A percentile compares a stretch with the other conserved stretches of the same genome.
These are phyloP conservation scores for Andrena cerasifolii DNA, from an alignment of 1,140 invertebrate genomes.

Conservation along the genomic window DNA sequence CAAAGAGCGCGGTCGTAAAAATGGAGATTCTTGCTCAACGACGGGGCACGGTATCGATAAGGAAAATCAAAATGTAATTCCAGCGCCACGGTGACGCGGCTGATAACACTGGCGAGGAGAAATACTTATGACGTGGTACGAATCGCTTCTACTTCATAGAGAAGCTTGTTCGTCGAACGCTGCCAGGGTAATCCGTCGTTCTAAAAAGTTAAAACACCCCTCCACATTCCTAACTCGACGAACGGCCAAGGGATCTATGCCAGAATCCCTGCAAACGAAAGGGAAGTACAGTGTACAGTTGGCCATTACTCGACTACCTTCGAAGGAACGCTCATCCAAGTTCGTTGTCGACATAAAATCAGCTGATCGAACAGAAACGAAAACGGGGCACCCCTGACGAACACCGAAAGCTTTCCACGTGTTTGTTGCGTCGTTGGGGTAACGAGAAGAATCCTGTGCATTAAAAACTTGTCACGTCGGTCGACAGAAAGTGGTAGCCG, in stretches of 20 bases:
- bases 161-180: no score
- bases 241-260: no score
- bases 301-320: no score
- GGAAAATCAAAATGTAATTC: conserved; percentile 52
- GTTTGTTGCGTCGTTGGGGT: background rate
- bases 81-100: background rate
- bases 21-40: conserved; percentile 49
- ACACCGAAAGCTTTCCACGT: background rate
- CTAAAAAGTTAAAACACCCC: no score
- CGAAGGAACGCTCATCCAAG: no score
- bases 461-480: conserved; percentile 36
- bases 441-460: conserved; percentile 23
- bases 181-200: no score
- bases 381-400: no score
- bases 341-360: no score
- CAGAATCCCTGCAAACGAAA: no score
- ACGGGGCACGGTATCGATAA: conserved; percentile 44
- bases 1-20: conserved; percentile 53
- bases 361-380: no score
- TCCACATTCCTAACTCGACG: no score
- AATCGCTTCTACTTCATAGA: background rate
- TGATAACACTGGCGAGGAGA: background rate
- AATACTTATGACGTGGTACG: background rate
- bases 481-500: conserved; percentile 9
- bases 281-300: no score